These are phyloP conservation scores for Equus quagga DNA, from an alignment of 2,113 vertebrate species.

Conservation along the genomic window DNA sequence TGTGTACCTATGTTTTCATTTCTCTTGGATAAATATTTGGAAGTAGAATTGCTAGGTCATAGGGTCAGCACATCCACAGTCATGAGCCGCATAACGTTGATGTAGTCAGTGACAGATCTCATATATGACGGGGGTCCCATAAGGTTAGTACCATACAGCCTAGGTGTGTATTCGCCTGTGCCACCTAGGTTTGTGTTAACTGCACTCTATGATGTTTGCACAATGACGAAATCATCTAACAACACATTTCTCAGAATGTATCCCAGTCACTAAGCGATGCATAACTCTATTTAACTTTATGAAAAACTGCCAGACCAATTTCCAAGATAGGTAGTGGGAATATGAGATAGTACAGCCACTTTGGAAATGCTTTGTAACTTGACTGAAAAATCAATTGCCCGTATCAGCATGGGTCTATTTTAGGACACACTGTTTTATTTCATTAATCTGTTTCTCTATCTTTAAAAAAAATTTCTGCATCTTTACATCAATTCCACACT, in stretches of 20 bases:
- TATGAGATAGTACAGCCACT: background rate
- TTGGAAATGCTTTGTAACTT: background rate
- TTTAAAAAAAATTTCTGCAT: background rate
- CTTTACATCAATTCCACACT: background rate
- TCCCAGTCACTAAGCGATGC: too few relatives aligned
- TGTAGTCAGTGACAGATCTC: too few relatives aligned
- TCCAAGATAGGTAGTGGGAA: background rate
- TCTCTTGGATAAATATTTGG: background rate
- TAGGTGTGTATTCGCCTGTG: too few relatives aligned
- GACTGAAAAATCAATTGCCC: background rate
- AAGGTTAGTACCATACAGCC: too few relatives aligned
- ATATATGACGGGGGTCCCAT: too few relatives aligned
- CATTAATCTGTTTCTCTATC: background rate
- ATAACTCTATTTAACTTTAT: background rate
- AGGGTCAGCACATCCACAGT: background rate
- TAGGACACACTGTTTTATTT: background rate
- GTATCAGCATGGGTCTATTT: background rate
- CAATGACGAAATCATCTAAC: too few relatives aligned
- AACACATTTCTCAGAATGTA: too few relatives aligned
- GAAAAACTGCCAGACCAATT: background rate
- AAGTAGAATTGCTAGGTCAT: background rate
- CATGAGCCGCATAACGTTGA: too few relatives aligned
- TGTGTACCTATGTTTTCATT: background rate
- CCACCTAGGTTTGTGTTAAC: too few relatives aligned
- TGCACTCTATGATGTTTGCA: too few relatives aligned